Evolutionary conservation across 2,888 invertebrate genomes (phyloP), one percentile per base, ranked within the genome.

Genomic region (Synergus japonicus): DNA sequence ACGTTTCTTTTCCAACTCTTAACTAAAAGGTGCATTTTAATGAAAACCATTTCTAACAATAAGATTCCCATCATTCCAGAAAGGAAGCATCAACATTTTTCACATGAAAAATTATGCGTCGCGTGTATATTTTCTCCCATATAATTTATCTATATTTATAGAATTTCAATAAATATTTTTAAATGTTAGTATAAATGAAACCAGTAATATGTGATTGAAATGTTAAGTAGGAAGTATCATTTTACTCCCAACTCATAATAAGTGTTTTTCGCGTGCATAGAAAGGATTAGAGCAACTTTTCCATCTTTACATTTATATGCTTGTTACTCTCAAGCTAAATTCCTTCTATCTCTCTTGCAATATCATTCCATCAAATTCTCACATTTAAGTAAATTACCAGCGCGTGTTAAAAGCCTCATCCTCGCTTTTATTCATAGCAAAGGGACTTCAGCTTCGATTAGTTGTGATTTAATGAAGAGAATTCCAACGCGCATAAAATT

Each of bases 301-400:
- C 13, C 7, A 22, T 69, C 22, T 49, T n/a, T 49, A 9, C 2
- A 12, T 73, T 1, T 29, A 22, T 67, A n/a, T 73, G 54, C 54
- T 73, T 49, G 37, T 54, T 54, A 54, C 54, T 73, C 73, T 37
- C 29, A 37, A 4, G 37, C 54, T 10, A 29, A 54, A 73, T n/a
- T 29, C n/a, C 3, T 37, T 73, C 69, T 37, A 22, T 69, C 73
- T 73, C 54, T 73, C 37, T 73, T 15, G 15, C 54, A 41, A 10
- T 73, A 73, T 73, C 73, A 58, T 58, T 73, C 54, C n/a, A 58
- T 73, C 73, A 58, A 73, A 73, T 73, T 73, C 73, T 73, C 54
- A 37, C 69, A 73, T n/a, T 73, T 37, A 54, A 73, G 54, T 73
- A 73, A 73, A 73, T 73, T 73, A 58, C 73, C 54, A 73, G 73